Percentiles rank a stretch among this genome's conserved stretches.
Evolutionary conservation across 2,113 vertebrate genomes (phyloP).

Genomic region (Poicephalus gulielmi): DNA sequence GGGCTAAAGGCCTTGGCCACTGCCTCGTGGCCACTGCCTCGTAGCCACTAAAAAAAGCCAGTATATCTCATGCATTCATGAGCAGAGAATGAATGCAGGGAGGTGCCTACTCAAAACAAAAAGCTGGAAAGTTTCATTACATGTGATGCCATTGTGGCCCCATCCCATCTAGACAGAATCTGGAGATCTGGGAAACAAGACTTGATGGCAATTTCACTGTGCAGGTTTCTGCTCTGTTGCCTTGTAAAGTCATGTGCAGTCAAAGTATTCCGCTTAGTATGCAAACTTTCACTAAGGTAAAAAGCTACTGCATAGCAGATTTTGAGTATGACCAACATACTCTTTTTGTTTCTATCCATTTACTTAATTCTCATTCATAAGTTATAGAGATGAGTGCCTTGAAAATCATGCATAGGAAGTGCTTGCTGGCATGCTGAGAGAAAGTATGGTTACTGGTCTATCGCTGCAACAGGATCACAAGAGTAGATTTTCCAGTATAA

Average conservation of each 20-base stretch:
- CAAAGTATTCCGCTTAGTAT: not conserved
- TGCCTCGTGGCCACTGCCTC: not conserved
- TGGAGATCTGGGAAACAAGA: not conserved
- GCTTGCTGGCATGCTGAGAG: not conserved
- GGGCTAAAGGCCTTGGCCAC: not conserved
- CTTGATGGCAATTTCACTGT: not conserved
- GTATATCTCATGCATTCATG: rapidly evolving
- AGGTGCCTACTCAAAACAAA: not conserved
- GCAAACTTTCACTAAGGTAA: not conserved
- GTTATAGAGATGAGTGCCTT: not conserved
- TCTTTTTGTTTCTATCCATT: not conserved
- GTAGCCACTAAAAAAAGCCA: not conserved
- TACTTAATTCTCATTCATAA: not conserved
- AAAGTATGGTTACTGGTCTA: not conserved
- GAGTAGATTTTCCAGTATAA: not conserved
- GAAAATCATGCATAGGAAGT: not conserved
- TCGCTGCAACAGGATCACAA: not conserved
- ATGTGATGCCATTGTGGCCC: not conserved
- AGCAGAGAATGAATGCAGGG: not conserved
- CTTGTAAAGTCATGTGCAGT: not conserved
- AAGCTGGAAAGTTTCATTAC: not conserved
- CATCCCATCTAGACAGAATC: not conserved
- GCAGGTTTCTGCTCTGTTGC: not conserved
- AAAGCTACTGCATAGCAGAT: not conserved
- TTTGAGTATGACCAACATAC: not conserved